Evolutionary conservation across 35 echinoderm and acorn worm genomes (phyloP), one percentile per base, ranked within the genome.

Genomic region (Eucidaris tribuloides): DNA sequence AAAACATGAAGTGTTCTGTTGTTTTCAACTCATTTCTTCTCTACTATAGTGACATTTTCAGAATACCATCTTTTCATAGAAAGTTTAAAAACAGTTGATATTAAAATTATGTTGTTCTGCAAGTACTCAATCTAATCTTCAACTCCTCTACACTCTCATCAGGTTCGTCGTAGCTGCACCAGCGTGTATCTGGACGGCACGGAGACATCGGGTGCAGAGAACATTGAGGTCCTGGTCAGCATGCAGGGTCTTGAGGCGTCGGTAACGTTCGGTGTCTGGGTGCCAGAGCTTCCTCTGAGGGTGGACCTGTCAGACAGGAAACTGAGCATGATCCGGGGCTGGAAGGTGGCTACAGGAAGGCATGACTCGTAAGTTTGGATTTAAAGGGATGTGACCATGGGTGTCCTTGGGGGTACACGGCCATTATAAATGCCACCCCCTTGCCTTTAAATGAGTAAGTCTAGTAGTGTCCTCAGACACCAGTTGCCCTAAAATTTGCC

Each of bases 261-360:
- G 41, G 65, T 83, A 22, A 33, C 77, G 6, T 70, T 93, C 27
- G 83, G 79, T 46, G 86, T 99, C 35, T 99, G 96, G 96, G 70
- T 90, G 46, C 96, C 96, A 35, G 96, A 99, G 62, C 42, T 98
- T 1, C 96, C 90, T 1, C 45, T 99, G 14, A 79, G 83, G 19
- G 79, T 99, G 15, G 81, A 59, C 17, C 83, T 99, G n/a, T 89
- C 91, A 24, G 96, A 99, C 41, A 38, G 77, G 19, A 79, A 90
- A 76, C 91, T 99, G 38, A 93, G 96, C 42, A 61, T 88, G 9
- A 92, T 99, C 63, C 83, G 83, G 78, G 71, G 76, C 17, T 99
- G 96, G 96, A 99, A 99, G 58, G 87, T 99, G 11, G 79, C 87
- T 1, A 15, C 56, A 28, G 43, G 49, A n/a, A 40, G 56, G 6